Base-by-base conservation (phyloP, 1,140 invertebrate species). In the Diprion similis region DNA sequence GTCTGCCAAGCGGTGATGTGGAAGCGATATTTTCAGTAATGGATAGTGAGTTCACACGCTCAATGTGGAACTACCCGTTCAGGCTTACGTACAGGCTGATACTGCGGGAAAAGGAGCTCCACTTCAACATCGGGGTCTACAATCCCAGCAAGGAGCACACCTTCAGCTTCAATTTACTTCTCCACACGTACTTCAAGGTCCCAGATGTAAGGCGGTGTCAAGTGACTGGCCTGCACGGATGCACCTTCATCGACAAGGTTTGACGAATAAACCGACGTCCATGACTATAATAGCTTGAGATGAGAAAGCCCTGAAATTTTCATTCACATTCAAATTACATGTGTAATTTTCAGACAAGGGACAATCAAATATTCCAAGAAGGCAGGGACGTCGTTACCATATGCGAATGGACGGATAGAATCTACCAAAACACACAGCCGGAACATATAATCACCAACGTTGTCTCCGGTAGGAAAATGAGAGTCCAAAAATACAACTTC, bases 141-240 rank as follows among this genome's bases (percentile, higher is more conserved):
- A 97, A 97, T 89, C 95, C 95, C 10, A 96, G 94, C 88, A 95
- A 97, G 90, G 95, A 95, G 85, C 89, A 93, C 77, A 94, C 92
- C 66, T 97, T 98, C 89, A 95, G 94, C 81, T 99, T 98, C 89
- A 97, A 98, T 87, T 90, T 98, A 84, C 89, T 99, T 46, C 88
- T 98, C 77, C 97, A 98, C 86, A 98, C 96, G 10, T 98, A 99
- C 89, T 96, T 99, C 85, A 97, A 97, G 90, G 96, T 97, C 77
- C 95, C 96, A 67, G 96, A 98, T 87, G 96, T 99, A 8, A 91
- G 94, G 51, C 91, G 95, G 72, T 96, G 95, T 81, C 94, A 95
- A 88, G 95, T 99, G 78, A 95, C 94, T 65, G 97, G 97, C 47
- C 90, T 99, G 78, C 93, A 97, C 81, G 96, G 95, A 46, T 96